Evolutionary conservation across 2,797 vertebrate genomes (phyloP).

Genomic region (Heteromormyrus szaboi): DNA sequence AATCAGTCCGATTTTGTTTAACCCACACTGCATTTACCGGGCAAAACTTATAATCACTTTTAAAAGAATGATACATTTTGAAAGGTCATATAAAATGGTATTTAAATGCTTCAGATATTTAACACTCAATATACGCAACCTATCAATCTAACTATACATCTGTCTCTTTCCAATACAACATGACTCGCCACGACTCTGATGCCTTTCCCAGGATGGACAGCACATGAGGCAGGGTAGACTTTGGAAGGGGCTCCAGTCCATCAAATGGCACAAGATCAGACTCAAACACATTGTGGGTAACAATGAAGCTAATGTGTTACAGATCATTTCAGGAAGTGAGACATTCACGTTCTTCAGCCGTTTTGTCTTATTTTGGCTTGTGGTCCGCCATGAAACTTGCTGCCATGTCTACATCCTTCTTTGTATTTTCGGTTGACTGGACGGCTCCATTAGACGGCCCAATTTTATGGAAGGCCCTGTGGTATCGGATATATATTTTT

Average conservation of each 20-base stretch:
- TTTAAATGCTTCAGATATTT: background rate
- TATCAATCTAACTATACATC: background rate
- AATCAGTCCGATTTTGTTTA: background rate
- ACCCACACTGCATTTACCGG: background rate
- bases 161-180: background rate
- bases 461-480: background rate
- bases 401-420: background rate
- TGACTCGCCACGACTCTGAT: background rate
- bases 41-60: background rate
- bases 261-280: background rate
- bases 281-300: background rate
- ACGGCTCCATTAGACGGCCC: background rate
- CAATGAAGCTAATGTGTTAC: background rate
- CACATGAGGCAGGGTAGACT: background rate
- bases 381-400: background rate
- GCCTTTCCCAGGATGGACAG: background rate
- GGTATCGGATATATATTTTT: background rate
- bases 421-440: background rate
- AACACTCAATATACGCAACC: background rate
- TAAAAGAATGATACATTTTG: background rate
- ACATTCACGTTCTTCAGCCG: background rate
- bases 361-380: background rate
- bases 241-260: background rate
- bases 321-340: background rate
- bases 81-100: background rate